Conservation (phyloP, 2,113 vertebrate genomes). For the Aviceda subcristata region DNA sequence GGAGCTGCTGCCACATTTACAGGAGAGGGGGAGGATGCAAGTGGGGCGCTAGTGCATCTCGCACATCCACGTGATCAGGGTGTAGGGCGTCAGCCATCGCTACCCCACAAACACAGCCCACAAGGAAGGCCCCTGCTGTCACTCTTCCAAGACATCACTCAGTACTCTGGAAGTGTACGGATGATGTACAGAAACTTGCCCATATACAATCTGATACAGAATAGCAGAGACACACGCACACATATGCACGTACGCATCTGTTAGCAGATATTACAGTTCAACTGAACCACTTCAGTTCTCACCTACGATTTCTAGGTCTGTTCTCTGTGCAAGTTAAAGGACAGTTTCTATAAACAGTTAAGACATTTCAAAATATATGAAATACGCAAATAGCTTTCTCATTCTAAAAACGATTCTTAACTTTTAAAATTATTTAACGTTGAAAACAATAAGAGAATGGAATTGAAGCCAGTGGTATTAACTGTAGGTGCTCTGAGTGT, state of each 20-base stretch:
- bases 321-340: not conserved
- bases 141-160: not conserved
- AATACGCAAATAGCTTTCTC: not conserved
- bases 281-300: not conserved
- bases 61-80: not conserved
- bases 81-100: not conserved
- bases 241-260: rapidly evolving
- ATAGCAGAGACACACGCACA: not conserved
- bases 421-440: not conserved
- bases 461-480: not conserved
- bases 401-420: not conserved
- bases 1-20: not conserved
- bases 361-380: not conserved
- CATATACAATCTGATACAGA: not conserved
- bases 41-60: rapidly evolving
- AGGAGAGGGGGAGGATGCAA: not conserved
- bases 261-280: not conserved
- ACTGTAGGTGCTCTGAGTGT: not conserved
- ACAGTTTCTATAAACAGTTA: not conserved
- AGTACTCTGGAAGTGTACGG: not conserved
- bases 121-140: not conserved
- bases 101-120: not conserved
- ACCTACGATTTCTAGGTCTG: not conserved
- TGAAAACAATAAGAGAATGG: not conserved
- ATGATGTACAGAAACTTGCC: not conserved